A percentile compares a stretch with the other conserved stretches of the same genome.
These are phyloP conservation scores for Brachystomella parvula DNA, from an alignment of 1,140 invertebrate genomes.

Conservation along the genomic window DNA sequence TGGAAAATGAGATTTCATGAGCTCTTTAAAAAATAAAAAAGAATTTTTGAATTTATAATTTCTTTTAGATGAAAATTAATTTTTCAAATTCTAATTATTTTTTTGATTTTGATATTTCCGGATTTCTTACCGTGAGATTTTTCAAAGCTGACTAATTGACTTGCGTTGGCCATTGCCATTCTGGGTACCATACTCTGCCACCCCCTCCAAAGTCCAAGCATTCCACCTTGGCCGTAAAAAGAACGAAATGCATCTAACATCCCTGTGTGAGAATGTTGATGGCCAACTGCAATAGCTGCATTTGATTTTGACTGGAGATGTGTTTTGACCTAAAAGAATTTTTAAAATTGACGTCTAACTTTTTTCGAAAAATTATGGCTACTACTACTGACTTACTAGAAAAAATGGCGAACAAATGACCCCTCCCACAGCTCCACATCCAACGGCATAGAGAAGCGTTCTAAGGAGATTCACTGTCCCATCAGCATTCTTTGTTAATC, in stretches of 20 bases:
- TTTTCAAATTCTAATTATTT: background rate
- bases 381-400: constrained; percentile 50
- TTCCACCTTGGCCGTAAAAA: constrained; percentile 63
- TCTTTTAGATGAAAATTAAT: background rate
- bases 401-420: constrained; percentile 72
- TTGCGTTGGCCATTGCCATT: constrained; percentile 69
- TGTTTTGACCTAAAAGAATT: constrained; percentile 62
- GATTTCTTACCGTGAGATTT: constrained; percentile 13
- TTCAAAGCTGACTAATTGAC: constrained; percentile 54
- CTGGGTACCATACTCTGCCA: constrained; percentile 64
- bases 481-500: constrained; percentile 58
- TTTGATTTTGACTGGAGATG: constrained; percentile 74
- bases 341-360: constrained; percentile 12
- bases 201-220: constrained; percentile 65
- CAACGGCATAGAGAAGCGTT: constrained; percentile 55
- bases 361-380: constrained; percentile 3
- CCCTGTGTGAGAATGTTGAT: constrained; percentile 69
- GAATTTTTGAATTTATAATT: background rate
- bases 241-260: constrained; percentile 57
- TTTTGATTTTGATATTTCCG: background rate
- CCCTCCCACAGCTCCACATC: constrained; percentile 62
- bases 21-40: constrained; percentile 16
- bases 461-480: constrained; percentile 51
- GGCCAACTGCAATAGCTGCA: constrained; percentile 69
- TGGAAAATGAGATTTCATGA: constrained; percentile 27